phyloP scores from a whole-genome alignment of 2,113 vertebrate species.

The Eudyptes chrysolophus region DNA sequence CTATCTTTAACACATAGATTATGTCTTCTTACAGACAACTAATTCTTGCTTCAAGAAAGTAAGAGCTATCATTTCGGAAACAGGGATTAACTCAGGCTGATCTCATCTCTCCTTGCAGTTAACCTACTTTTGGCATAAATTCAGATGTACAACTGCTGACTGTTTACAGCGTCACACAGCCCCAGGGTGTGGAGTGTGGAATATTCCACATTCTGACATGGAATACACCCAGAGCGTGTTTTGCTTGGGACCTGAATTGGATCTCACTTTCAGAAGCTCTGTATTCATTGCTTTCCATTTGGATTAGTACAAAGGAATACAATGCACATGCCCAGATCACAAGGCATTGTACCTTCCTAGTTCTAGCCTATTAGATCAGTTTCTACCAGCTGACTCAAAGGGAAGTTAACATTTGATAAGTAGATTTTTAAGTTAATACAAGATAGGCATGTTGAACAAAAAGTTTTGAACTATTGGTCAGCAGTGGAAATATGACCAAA shows the following conservation, averaged over 20 bases:
- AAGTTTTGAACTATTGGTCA: not conserved
- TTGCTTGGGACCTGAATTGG: not conserved
- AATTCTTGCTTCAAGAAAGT: not conserved
- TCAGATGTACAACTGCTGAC: not conserved
- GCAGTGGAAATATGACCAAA: not conserved
- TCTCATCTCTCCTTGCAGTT: not conserved
- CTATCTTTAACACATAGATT: not conserved
- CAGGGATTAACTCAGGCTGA: not conserved
- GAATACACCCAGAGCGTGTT: fast-evolving
- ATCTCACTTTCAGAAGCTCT: not conserved
- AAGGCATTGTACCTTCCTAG: not conserved
- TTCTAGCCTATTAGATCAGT: not conserved
- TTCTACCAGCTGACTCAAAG: not conserved
- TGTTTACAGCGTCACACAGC: not conserved
- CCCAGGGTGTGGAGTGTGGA: fast-evolving
- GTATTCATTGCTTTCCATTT: not conserved
- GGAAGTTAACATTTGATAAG: not conserved
- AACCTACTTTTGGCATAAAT: not conserved
- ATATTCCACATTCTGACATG: not conserved
- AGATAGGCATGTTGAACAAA: not conserved
- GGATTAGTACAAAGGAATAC: not conserved
- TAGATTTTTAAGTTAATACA: not conserved
- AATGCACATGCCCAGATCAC: not conserved
- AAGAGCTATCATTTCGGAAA: not conserved
- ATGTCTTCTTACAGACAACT: not conserved